Evolutionary conservation across 2,888 invertebrate genomes (phyloP).

Genomic region (Nomada ferruginata): DNA sequence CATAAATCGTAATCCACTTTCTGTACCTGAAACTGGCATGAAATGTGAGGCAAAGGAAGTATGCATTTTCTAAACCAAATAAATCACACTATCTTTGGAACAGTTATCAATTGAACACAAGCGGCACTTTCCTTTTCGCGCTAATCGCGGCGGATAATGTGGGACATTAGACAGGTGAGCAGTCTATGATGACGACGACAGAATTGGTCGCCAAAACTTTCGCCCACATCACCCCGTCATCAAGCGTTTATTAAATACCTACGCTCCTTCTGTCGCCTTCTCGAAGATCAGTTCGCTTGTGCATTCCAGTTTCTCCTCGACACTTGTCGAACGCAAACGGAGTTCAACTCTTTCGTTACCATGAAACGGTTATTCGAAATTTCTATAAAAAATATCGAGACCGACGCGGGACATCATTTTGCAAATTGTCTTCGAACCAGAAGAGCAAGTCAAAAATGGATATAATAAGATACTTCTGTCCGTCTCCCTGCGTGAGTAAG

Average conservation of each 20-base stretch:
- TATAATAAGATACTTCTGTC: constrained; percentile 39
- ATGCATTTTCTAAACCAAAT: not conserved
- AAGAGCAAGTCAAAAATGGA: constrained; percentile 31
- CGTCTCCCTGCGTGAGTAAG: constrained; percentile 47
- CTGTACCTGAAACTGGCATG: not conserved
- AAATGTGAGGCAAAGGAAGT: not conserved
- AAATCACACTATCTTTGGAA: not conserved
- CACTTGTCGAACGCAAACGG: constrained; percentile 24
- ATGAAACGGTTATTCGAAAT: constrained; percentile 5
- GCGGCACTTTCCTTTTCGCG: constrained; percentile 14
- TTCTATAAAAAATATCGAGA: not conserved
- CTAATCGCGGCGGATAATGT: not conserved
- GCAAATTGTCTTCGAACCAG: not conserved
- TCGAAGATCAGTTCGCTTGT: constrained; percentile 11
- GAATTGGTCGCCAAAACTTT: constrained; percentile 51
- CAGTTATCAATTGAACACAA: not conserved
- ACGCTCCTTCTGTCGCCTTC: constrained; percentile 40
- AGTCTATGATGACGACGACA: constrained; percentile 22
- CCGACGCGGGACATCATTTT: not conserved
- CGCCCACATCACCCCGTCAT: constrained; percentile 44
- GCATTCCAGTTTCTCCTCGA: constrained; percentile 40
- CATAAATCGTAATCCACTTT: not conserved
- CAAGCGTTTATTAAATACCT: constrained; percentile 55
- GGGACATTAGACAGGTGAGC: constrained; percentile 1
- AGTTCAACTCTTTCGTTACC: constrained; percentile 1